Evolutionary conservation across 1,140 invertebrate genomes (phyloP).

Genomic region (Bombyx mori): ASM3026992v2 NC_085130.1:993001-993500

Average conservation of each 20-base stretch:
- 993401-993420: conserved; percentile 40
- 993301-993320: conserved; percentile 33
- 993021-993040: conserved; percentile 52
- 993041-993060: conserved; percentile 30
- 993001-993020: conserved; percentile 47
- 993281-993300: conserved; percentile 43
- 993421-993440: conserved; percentile 53
- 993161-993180: conserved; percentile 38
- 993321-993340: conserved; percentile 25
- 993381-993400: conserved; percentile 39
- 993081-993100: conserved; percentile 28
- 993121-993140: conserved; percentile 35
- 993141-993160: conserved; percentile 30
- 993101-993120: conserved; percentile 32
- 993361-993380: conserved; percentile 31
- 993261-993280: conserved; percentile 24
- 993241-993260: conserved; percentile 28
- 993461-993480: conserved; percentile 34
- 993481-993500: conserved; percentile 39
- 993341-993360: conserved; percentile 27
- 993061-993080: conserved; percentile 24
- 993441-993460: conserved; percentile 41
- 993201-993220: conserved; percentile 30
- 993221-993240: conserved; percentile 17
- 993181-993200: conserved; percentile 31